phyloP scores from a whole-genome alignment of 92 coral and sea anemone genomes.

The Paragorgia papillata region DNA sequence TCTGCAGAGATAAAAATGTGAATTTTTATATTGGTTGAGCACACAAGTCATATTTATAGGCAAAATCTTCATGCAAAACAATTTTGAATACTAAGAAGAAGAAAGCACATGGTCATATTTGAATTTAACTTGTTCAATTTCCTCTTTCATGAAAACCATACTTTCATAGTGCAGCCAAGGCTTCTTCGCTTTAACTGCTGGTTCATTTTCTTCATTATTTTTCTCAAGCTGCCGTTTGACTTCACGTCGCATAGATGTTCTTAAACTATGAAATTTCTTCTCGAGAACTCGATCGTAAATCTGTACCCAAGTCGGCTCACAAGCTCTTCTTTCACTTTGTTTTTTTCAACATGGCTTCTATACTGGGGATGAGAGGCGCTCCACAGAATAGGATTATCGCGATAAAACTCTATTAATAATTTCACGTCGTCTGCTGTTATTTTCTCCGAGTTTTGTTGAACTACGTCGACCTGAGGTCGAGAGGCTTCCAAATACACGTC shows the following conservation, averaged over 20 bases:
- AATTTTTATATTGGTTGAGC: too few species aligned
- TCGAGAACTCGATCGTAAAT: not conserved
- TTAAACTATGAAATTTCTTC: conserved; percentile 23
- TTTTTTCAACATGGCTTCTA: not conserved
- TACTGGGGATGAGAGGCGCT: conserved; percentile 7
- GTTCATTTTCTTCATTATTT: not conserved
- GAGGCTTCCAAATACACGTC: not conserved
- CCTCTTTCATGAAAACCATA: too few species aligned
- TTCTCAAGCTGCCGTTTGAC: conserved; percentile 21
- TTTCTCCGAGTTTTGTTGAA: conserved; percentile 2
- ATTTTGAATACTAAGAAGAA: too few species aligned
- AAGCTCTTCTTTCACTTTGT: not conserved
- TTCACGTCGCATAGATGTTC: conserved; percentile 19
- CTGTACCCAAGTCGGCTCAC: not conserved
- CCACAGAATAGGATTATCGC: not conserved
- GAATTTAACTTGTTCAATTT: too few species aligned
- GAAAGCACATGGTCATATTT: too few species aligned
- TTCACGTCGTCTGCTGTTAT: conserved; percentile 7
- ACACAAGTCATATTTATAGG: too few species aligned
- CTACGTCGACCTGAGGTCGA: not conserved
- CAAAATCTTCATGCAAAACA: too few species aligned
- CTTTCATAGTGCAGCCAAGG: too few species aligned
- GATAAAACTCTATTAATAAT: not conserved
- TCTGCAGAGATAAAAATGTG: too few species aligned
- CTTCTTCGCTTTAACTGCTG: too few species aligned